Base-by-base conservation (phyloP, 1,140 invertebrate species). In the Apolygus lucorum region DNA sequence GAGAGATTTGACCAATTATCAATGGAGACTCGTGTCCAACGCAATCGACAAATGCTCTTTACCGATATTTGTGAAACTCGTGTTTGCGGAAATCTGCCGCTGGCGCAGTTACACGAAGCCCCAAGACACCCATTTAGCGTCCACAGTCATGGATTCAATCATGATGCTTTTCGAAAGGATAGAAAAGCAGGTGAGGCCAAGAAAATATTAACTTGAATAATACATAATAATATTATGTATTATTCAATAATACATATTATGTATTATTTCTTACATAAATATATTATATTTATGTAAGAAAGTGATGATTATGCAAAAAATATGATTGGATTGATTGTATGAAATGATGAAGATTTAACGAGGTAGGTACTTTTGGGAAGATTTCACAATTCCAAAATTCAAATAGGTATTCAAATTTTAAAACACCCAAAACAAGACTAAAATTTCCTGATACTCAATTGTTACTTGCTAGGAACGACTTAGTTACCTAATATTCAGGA, bases 91-190 rank as follows among this genome's bases (percentile, higher is more conserved):
- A 81, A 93, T 98, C 13, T 96, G 93, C 77, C 82, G 94, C 68
- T 99, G 96, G 96, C 87, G 95, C 63, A 98, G 95, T 70, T 99
- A 98, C 77, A 96, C 94, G 0, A 92, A 92, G 78, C 90, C 92
- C 0, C 89, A 92, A 72, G 93, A 95, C 73, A 97, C 94, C 0
- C 88, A 92, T 75, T 81, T 98, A 42, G 93, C 95, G 0, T 92
- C 90, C 27, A 96, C 92, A 2, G 95, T 99, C 0, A 97, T 96
- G 89, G 95, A 98, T 77, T 95, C 91, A 17, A 99, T 99, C 74
- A 96, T 96, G 88, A 92, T 97, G 87, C 81, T 98, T 0, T 96
- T 96, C 77, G 93, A 96, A 75, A 84, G 93, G 73, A 95, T 96
- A 70, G 95, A 97, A 80, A 93, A 93, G 76, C 91, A 93, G 81